Conservation (phyloP, 2,113 vertebrate genomes). For the Leptobrachium leishanense region DNA sequence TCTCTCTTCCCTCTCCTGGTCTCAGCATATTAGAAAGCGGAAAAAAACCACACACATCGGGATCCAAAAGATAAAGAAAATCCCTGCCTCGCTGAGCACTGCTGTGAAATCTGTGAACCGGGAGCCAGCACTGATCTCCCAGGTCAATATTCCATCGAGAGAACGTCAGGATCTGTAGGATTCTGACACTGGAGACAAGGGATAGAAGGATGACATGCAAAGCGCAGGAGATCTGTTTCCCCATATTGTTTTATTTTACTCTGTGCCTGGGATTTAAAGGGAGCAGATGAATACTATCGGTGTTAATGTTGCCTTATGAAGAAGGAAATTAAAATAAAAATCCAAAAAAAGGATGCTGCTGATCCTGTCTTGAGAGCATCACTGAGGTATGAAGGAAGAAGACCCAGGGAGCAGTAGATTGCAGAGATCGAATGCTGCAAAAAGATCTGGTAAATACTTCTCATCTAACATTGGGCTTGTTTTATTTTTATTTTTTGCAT, state of each 20-base stretch:
- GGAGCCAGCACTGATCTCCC: conserved; percentile 56
- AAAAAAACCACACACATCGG: conserved; percentile 74
- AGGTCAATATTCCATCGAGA: conserved; percentile 73
- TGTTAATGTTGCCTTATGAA: conserved; percentile 59
- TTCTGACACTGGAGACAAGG: conserved; percentile 74
- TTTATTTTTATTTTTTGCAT: conserved; percentile 22
- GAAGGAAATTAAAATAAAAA: background rate
- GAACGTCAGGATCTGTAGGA: conserved; percentile 77
- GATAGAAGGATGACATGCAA: conserved; percentile 58
- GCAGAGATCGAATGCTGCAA: conserved; percentile 37
- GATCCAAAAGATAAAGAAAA: conserved; percentile 72
- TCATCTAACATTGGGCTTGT: conserved; percentile 47
- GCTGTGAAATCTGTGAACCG: conserved; percentile 60
- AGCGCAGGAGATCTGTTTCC: conserved; percentile 53
- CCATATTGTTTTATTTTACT: conserved; percentile 42
- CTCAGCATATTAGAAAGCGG: no score
- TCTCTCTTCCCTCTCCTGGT: conserved; percentile 70
- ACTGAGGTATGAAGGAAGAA: conserved; percentile 23
- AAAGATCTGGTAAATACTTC: conserved; percentile 71
- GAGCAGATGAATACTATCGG: conserved; percentile 62
- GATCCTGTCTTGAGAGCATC: background rate
- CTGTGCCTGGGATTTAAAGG: conserved; percentile 66
- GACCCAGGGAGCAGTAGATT: conserved; percentile 6
- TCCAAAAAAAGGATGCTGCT: conserved; percentile 45
- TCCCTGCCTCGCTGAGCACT: conserved; percentile 55